Base-by-base conservation (phyloP, 2,113 vertebrate genomes). In the Ursus arctos region DNA sequence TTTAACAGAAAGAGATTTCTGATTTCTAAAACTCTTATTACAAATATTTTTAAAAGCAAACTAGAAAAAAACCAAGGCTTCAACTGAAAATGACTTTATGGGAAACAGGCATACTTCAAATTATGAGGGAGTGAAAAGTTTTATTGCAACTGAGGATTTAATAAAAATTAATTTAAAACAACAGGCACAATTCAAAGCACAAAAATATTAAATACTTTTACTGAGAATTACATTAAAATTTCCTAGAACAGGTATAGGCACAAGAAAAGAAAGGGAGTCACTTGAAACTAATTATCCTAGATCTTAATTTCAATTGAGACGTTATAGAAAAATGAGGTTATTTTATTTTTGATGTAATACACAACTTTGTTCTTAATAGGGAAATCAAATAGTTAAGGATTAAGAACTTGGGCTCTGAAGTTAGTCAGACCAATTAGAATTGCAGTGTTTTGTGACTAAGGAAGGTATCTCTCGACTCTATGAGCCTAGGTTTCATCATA, bases 1-100 rank as follows among this genome's bases (percentile, higher is more conserved):
- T 43, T 92, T 88, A 43, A 21, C 13, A 71, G 61, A 47, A 69
- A 79, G 26, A 74, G 33, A 67, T 51, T 72, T 57, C 21, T 85
- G 26, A 74, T 81, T 91, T 92, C 63, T 14, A 86, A 95, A 94
- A 71, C 57, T 72, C 63, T 74, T 63, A 47, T 22, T 71, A 82
- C 36, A 90, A 53, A 51, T 24, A 86, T 47, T 77, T 92, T 65
- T 33, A 88, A 72, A 72, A 82, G n/a, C 15, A 96, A 93, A 91
- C 36, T 81, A 83, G 13, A n/a, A 86, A 79, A 67, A 36, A 28
- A 0, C 13, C 69, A 67, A 31, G 77, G 26, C 9, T 43, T 85
- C 47, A 49, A 94, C 0, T 77, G 28, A 82, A 94, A 96, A 88
- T 80, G 14, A 61, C 80, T 91, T 85, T 83, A 85, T 49, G 28